Base-by-base conservation (phyloP, 2,888 invertebrate genomes). In the Tenthredo mesomela region DNA sequence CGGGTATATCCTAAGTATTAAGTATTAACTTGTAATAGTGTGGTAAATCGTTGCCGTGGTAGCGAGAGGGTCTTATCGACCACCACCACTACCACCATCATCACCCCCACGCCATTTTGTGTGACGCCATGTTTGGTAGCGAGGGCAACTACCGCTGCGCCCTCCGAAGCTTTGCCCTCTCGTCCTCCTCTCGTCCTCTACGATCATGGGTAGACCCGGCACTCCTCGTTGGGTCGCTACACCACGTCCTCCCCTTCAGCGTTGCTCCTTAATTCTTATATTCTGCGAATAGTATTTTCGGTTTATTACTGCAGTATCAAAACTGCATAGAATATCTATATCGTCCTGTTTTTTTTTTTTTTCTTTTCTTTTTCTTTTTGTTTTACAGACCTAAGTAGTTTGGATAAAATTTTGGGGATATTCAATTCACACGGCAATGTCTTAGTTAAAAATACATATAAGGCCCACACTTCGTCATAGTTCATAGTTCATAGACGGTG, bases 61-160 rank as follows among this genome's bases (percentile, higher is more conserved):
- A 50, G 61, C 80, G 80, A 47, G 29, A 47, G n/a, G 47, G 61
- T 50, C 54, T 77, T 77, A 77, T 77, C 77, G 77, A 77, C 54
- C 77, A 77, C 29, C 18, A 77, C 77, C 29, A 50, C 21, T 6
- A 73, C 77, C 29, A 54, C 25, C 77, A 77, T 18, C 29, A 77
- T 18, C 18, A 54, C 12, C 25, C 54, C 40, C 29, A 3, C 77
- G 77, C 50, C 77, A 50, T 54, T 50, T 50, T 54, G 77, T 54
- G 3, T 12, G n/a, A 54, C 77, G 77, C 77, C 77, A 77, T 77
- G 50, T 77, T 77, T 40, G 50, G 77, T 54, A 15, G 77, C 54
- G 50, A 77, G 50, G 77, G 77, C 77, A 77, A 77, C 77, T 77
- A 77, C 77, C 77, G 77, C 77, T 54, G 77, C 77, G 77, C 77